A percentile compares a stretch with the other conserved stretches of the same genome.
Evolutionary conservation across 2,888 invertebrate genomes (phyloP).

Genomic region (Oligia latruncula): DNA sequence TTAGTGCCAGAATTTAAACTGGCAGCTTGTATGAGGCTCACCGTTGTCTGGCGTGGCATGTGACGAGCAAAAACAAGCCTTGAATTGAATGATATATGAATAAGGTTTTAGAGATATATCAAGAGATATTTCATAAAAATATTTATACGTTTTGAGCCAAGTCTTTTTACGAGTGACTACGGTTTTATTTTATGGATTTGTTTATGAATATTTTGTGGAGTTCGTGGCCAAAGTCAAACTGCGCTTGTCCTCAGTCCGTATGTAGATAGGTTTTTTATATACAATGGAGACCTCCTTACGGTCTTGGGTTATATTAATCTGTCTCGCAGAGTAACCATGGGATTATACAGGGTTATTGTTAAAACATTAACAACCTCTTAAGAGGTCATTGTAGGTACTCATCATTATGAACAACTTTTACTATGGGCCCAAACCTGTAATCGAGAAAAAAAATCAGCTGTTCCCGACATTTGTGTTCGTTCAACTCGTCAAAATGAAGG

Average conservation of each 20-base stretch:
- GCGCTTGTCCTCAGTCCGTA: neutral
- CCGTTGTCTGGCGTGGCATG: slow-evolving; percentile 37
- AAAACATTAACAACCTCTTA: too few relatives aligned
- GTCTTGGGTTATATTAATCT: neutral
- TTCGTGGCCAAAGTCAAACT: neutral
- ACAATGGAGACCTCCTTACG: neutral
- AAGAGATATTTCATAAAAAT: slow-evolving; percentile 36
- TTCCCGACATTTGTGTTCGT: too few relatives aligned
- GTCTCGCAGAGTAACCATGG: neutral
- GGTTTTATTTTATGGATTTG: slow-evolving; percentile 13
- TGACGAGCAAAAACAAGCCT: slow-evolving; percentile 36
- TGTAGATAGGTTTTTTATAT: neutral
- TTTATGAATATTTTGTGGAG: slow-evolving; percentile 22
- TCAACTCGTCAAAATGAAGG: too few relatives aligned
- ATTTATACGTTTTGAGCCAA: slow-evolving; percentile 36
- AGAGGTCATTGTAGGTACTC: too few relatives aligned
- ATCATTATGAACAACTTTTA: too few relatives aligned
- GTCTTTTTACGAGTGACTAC: slow-evolving; percentile 32
- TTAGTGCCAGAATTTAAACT: slow-evolving; percentile 53
- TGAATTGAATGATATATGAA: slow-evolving; percentile 53
- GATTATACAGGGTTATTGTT: neutral
- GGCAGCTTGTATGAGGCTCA: slow-evolving; percentile 28
- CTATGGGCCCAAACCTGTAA: too few relatives aligned
- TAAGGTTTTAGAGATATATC: slow-evolving; percentile 32
- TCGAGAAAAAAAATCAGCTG: too few relatives aligned